Base-by-base conservation (phyloP, 2,888 invertebrate genomes). In the Ormyrus rosae region DNA sequence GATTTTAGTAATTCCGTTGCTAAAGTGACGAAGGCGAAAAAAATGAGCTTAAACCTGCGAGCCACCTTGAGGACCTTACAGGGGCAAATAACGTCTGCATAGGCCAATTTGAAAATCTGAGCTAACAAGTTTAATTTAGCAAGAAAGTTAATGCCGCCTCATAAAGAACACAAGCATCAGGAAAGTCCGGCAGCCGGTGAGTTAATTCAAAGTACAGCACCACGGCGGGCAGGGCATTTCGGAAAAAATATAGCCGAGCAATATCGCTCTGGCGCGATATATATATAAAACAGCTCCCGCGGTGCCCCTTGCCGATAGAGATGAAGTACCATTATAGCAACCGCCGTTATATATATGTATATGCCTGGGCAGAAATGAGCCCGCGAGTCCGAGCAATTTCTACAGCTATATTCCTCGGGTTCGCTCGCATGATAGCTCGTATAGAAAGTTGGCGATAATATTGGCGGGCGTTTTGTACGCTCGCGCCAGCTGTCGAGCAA, bases 401-500 rank as follows among this genome's bases (percentile, higher is more conserved):
- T n/a, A 48, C 0, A 56, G n/a, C 58, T 50, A 48, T 34, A 34
- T 34, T 34, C 34, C 34, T 4, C 34, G 50, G 10, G 60, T 7
- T 9, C 71, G 46, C 34, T 34, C 9, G 19, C n/a, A 5, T 61
- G 50, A 50, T 48, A 34, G 34, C 34, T 34, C 34, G 34, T 34
- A 34, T 34, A 51, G 53, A 46, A 19, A 19, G 58, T 19, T 13
- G 60, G 60, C 67, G 78, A 72, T 72, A 67, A 78, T 78, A 72
- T 78, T 72, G 72, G 74, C 74, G 69, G 73, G 48, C n/a, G 68
- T 73, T 74, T 64, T 58, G 48, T 51, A 56, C 69, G 60, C 61
- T 73, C 51, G 63, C 45, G 64, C 56, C 80, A 80, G 77, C 60
- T 77, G 73, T 56, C 72, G 70, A 48, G 74, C 72, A 77, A 65